phyloP scores from a whole-genome alignment of 2,888 invertebrate species.

The Polyommatus icarus region DNA sequence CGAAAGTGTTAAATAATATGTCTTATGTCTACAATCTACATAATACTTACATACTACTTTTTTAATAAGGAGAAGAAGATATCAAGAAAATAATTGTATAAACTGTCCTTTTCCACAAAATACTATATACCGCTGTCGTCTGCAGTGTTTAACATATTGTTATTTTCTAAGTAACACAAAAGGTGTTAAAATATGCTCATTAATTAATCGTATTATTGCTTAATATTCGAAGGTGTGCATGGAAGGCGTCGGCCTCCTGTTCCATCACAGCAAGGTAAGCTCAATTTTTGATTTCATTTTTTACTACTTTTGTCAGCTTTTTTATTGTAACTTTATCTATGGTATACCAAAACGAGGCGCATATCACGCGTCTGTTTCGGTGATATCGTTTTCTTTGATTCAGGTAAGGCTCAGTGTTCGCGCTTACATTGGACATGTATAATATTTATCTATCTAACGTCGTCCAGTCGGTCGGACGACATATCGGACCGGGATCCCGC shows the following conservation, averaged over 20 bases:
- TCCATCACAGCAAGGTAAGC: conserved; percentile 99
- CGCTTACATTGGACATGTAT: conserved; percentile 65
- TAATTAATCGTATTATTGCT: neutral
- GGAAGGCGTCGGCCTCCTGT: conserved; percentile 99
- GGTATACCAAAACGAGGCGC: conserved; percentile 59
- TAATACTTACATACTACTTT: no score
- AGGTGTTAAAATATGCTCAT: neutral
- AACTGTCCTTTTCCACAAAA: no score
- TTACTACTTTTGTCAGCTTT: conserved; percentile 67
- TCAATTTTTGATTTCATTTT: conserved; percentile 47
- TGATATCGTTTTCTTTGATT: conserved; percentile 50
- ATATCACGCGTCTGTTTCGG: conserved; percentile 51
- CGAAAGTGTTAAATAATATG: no score
- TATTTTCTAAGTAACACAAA: neutral
- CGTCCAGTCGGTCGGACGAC: conserved; percentile 51
- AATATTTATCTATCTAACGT: conserved; percentile 54
- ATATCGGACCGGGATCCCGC: conserved; percentile 48
- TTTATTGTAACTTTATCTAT: conserved; percentile 49
- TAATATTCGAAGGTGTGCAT: conserved; percentile 89
- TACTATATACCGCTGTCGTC: no score
- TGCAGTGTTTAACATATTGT: no score
- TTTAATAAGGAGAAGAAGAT: no score
- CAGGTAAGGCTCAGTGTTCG: conserved; percentile 75
- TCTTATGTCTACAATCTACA: no score
- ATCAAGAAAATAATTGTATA: no score